Conservation (phyloP, 53 echinoderm and acorn worm species). For the Zoroaster sp. region DNA sequence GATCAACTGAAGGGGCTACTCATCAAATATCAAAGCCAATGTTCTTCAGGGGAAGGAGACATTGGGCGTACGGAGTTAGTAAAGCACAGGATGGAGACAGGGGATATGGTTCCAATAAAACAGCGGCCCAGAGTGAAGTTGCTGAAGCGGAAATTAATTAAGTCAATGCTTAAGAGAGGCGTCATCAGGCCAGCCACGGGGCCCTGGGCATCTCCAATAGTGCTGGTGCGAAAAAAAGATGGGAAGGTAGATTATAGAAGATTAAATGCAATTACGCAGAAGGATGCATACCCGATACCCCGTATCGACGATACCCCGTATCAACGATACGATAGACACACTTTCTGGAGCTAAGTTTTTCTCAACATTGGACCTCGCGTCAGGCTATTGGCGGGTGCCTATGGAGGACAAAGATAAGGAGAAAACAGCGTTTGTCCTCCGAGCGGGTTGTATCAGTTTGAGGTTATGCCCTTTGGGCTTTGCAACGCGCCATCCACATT, state of each 20-base stretch:
- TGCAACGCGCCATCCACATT: conserved; percentile 39
- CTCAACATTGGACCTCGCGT: conserved; percentile 28
- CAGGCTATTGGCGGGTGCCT: conserved; percentile 27
- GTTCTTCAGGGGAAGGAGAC: no score
- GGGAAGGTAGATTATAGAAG: neutral
- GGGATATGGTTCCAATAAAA: neutral
- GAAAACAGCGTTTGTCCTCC: conserved; percentile 29
- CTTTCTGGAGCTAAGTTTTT: conserved; percentile 18
- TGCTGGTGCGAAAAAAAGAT: neutral
- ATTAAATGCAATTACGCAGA: neutral
- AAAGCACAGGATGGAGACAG: no score
- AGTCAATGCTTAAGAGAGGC: neutral
- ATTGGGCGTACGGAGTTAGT: no score
- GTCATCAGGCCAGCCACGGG: neutral
- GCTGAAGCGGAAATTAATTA: conserved; percentile 10
- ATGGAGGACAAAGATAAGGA: conserved; percentile 3
- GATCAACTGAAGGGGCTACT: no score
- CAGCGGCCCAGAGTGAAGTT: neutral
- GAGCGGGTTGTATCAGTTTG: conserved; percentile 24
- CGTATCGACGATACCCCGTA: conserved; percentile 48
- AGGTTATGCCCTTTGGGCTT: conserved; percentile 46
- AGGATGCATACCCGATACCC: conserved; percentile 7
- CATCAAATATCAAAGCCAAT: no score
- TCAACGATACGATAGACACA: conserved; percentile 37
- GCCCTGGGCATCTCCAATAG: neutral